Conservation (phyloP, 1,140 invertebrate species). For the Papilio polyxenes region DNA sequence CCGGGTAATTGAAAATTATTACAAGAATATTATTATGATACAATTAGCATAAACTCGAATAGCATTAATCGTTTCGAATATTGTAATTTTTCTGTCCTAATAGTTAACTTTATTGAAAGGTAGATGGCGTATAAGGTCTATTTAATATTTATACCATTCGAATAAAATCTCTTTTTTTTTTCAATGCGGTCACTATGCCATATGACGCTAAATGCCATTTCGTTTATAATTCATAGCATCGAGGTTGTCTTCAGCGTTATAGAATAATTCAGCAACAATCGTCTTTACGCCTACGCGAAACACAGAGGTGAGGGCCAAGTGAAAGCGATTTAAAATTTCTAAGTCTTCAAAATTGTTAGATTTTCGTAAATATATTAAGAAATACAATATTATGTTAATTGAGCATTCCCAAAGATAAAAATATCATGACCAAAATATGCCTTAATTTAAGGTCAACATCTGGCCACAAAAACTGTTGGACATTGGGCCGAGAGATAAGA, state of each 20-base stretch:
- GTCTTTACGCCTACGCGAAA: slow-evolving; percentile 33
- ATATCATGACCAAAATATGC: too few species aligned
- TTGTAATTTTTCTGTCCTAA: too few species aligned
- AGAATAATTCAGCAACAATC: slow-evolving; percentile 31
- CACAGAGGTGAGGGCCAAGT: background rate
- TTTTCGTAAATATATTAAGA: too few species aligned
- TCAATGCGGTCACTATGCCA: slow-evolving; percentile 11
- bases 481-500: too few species aligned
- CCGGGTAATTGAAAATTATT: too few species aligned
- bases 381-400: too few species aligned
- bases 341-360: background rate
- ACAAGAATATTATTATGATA: too few species aligned
- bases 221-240: slow-evolving; percentile 28
- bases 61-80: too few species aligned
- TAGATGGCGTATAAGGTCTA: background rate
- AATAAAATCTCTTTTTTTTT: background rate
- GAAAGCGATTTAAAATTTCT: background rate
- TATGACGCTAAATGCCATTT: slow-evolving; percentile 7
- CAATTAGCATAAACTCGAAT: too few species aligned
- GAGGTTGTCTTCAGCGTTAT: slow-evolving; percentile 32
- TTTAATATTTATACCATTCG: background rate
- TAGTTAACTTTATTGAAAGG: background rate
- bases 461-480: too few species aligned
- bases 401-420: too few species aligned
- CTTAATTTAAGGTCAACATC: too few species aligned